Evolutionary conservation across 2,797 vertebrate species (phyloP).

Genomic region (Aldrovandia affinis): DNA sequence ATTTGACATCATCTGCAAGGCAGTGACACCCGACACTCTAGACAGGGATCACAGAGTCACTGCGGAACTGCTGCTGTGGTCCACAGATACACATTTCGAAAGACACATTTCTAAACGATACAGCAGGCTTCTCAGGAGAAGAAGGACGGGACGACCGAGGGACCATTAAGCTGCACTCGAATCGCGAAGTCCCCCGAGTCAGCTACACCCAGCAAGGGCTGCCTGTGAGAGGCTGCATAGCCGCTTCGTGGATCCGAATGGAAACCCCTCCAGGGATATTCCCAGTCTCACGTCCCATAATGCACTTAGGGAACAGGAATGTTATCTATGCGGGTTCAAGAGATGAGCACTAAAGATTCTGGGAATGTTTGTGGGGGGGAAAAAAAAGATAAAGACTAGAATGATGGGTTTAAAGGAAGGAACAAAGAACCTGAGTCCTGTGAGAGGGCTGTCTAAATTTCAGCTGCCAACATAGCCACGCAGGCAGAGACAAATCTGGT

Average conservation of each 20-base stretch:
- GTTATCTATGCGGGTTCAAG: not conserved
- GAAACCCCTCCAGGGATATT: not conserved
- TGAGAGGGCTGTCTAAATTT: not conserved
- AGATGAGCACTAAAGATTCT: not conserved
- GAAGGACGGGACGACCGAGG: too few relatives aligned
- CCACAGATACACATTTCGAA: not conserved
- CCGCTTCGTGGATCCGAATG: not conserved
- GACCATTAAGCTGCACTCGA: too few relatives aligned
- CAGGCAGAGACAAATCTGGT: not conserved
- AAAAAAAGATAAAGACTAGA: not conserved
- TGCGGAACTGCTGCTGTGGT: not conserved
- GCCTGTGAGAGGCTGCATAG: not conserved
- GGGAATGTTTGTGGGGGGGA: not conserved
- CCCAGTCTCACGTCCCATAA: not conserved
- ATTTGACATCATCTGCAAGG: not conserved
- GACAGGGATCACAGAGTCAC: not conserved
- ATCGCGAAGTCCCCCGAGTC: not conserved
- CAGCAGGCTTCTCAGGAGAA: not conserved
- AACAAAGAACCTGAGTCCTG: not conserved
- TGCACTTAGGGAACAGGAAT: not conserved
- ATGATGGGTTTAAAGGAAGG: not conserved
- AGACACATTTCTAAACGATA: not conserved
- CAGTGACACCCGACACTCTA: not conserved
- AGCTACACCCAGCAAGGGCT: not conserved
- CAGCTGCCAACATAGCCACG: slow-evolving; percentile 9